Evolutionary conservation across 2,888 invertebrate species (phyloP).

Genomic region (Mythimna impura): DNA sequence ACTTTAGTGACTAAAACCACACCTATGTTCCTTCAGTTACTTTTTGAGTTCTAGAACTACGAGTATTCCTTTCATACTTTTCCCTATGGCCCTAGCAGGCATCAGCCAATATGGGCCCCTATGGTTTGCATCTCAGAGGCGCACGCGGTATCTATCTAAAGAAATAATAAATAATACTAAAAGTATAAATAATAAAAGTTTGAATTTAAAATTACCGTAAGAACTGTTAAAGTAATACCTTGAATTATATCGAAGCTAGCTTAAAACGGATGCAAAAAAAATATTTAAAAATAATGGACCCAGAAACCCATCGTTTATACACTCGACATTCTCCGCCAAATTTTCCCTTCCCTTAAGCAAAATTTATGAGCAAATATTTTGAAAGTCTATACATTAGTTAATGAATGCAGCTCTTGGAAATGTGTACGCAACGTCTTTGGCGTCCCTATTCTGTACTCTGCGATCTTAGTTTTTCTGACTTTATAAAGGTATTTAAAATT

Average conservation of each 20-base stretch:
- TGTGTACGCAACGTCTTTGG: conserved; percentile 80
- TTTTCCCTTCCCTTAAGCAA: conserved; percentile 81
- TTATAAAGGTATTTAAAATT: too few species aligned
- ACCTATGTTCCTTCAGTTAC: too few species aligned
- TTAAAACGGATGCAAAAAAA: conserved; percentile 15
- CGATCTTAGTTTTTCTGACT: conserved; percentile 17
- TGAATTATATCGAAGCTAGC: conserved; percentile 9
- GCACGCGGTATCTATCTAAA: too few species aligned
- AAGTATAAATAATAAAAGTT: conserved; percentile 11
- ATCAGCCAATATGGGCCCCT: too few species aligned
- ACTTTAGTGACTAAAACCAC: too few species aligned
- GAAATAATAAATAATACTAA: background rate
- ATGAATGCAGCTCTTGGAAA: conserved; percentile 87
- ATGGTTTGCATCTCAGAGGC: too few species aligned
- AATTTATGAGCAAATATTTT: conserved; percentile 90
- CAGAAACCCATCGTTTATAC: conserved; percentile 73
- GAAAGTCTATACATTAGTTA: conserved; percentile 90
- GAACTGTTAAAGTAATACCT: conserved; percentile 31
- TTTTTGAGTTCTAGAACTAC: too few species aligned
- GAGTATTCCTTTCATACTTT: too few species aligned
- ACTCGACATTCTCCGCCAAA: conserved; percentile 70
- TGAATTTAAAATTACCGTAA: background rate
- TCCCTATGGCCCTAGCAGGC: too few species aligned
- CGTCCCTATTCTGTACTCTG: conserved; percentile 76
- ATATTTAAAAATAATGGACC: conserved; percentile 68